A percentile compares a stretch with the other conserved stretches of the same genome.
Conservation (phyloP, 2,888 invertebrate species). For the Metalampra italica region DNA sequence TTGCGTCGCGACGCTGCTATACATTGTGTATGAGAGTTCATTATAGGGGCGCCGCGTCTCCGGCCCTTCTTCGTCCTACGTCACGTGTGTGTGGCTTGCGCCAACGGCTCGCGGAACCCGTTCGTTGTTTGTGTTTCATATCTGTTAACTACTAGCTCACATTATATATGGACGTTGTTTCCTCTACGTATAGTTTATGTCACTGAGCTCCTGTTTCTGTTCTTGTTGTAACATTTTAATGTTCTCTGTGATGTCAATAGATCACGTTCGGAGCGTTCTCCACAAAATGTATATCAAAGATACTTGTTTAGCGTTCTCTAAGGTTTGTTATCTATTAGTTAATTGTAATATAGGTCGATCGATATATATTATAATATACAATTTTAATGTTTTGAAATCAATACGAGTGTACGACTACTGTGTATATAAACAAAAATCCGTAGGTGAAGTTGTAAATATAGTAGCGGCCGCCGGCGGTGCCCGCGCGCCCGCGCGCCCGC, state of each 20-base stretch:
- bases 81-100: too few species aligned
- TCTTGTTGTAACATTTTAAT: constrained; percentile 1
- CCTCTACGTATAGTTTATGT: constrained; percentile 10
- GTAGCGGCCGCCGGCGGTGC: constrained; percentile 49
- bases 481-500: constrained; percentile 50
- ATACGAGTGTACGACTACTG: constrained; percentile 17
- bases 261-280: constrained; percentile 15
- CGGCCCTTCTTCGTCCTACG: too few species aligned
- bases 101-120: too few species aligned
- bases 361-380: constrained; percentile 12
- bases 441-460: constrained; percentile 49
- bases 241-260: not conserved
- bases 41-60: too few species aligned
- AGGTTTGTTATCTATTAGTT: constrained; percentile 10
- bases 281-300: constrained; percentile 4
- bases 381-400: constrained; percentile 14
- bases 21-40: too few species aligned
- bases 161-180: not conserved
- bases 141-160: not conserved
- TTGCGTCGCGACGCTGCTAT: too few species aligned
- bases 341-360: constrained; percentile 13
- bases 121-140: not conserved
- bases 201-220: constrained; percentile 15
- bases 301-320: constrained; percentile 17
- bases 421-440: constrained; percentile 29